Evolutionary conservation across 2,888 invertebrate species (phyloP).

Genomic region (Ochropleura leucogaster): DNA sequence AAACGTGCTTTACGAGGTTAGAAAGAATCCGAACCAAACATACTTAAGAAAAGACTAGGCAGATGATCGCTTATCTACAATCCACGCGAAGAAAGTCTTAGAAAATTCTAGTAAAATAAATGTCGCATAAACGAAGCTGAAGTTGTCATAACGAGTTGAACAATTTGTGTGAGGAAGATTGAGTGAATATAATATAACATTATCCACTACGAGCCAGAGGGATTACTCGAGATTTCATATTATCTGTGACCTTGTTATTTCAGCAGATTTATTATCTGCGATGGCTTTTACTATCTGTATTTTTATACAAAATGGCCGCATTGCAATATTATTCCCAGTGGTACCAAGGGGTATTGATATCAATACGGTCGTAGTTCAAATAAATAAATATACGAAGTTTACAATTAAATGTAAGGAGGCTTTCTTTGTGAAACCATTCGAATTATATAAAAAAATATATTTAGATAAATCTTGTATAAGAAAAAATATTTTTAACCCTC

Average conservation of each 20-base stretch:
- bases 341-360: too few species aligned
- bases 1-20: too few species aligned
- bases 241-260: slow-evolving; percentile 59
- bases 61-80: too few species aligned
- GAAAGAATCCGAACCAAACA: too few species aligned
- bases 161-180: slow-evolving; percentile 49
- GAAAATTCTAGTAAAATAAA: neutral
- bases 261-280: slow-evolving; percentile 50
- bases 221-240: slow-evolving; percentile 62
- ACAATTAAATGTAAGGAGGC: too few species aligned
- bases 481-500: neutral
- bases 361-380: too few species aligned
- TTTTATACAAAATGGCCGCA: slow-evolving; percentile 20
- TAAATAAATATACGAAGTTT: too few species aligned
- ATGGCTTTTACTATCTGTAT: slow-evolving; percentile 41
- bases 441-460: too few species aligned
- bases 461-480: slow-evolving; percentile 14
- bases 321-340: neutral
- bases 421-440: too few species aligned
- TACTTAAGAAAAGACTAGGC: too few species aligned
- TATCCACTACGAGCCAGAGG: slow-evolving; percentile 50
- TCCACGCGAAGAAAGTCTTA: neutral
- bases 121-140: neutral
- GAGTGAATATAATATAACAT: slow-evolving; percentile 56
- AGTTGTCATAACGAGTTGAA: slow-evolving; percentile 33